These are phyloP conservation scores for Papilio demoleus DNA, from an alignment of 2,888 invertebrate species.

Conservation along the genomic window DNA sequence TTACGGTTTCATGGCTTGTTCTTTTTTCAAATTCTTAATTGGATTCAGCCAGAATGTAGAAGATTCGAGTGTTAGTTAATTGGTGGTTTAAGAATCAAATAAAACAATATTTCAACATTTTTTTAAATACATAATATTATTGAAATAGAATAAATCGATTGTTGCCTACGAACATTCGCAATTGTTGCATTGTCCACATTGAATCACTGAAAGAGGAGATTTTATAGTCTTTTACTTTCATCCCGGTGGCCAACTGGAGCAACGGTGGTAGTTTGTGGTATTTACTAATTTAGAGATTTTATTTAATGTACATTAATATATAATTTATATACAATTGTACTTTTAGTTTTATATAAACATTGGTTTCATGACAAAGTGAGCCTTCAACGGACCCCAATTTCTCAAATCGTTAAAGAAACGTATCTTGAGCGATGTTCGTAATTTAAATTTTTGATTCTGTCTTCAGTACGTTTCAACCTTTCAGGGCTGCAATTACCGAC, in stretches of 20 bases:
- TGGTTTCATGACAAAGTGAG: slow-evolving; percentile 53
- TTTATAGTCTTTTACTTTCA: too few relatives aligned
- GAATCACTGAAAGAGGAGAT: too few relatives aligned
- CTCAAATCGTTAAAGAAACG: slow-evolving; percentile 60
- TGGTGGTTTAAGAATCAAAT: background rate
- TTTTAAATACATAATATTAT: background rate
- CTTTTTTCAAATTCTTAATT: slow-evolving; percentile 12
- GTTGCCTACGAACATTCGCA: too few relatives aligned
- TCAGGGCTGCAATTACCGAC: slow-evolving; percentile 63
- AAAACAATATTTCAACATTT: background rate
- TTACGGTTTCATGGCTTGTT: slow-evolving; percentile 3
- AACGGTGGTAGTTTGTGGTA: too few relatives aligned
- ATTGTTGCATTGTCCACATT: too few relatives aligned
- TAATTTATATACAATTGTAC: too few relatives aligned
- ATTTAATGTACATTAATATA: too few relatives aligned
- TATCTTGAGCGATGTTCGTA: slow-evolving; percentile 69
- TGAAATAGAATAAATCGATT: background rate
- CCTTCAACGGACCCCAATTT: slow-evolving; percentile 46
- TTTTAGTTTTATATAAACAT: too few relatives aligned
- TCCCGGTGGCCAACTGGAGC: too few relatives aligned
- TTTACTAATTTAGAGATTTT: too few relatives aligned
- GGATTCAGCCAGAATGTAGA: slow-evolving; percentile 3
- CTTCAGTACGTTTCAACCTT: slow-evolving; percentile 57
- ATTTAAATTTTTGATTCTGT: slow-evolving; percentile 78
- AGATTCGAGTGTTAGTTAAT: slow-evolving; percentile 35